Evolutionary conservation across 2,888 invertebrate species (phyloP), one percentile per base, ranked within the genome.

Genomic region (Drepana falcataria): DNA sequence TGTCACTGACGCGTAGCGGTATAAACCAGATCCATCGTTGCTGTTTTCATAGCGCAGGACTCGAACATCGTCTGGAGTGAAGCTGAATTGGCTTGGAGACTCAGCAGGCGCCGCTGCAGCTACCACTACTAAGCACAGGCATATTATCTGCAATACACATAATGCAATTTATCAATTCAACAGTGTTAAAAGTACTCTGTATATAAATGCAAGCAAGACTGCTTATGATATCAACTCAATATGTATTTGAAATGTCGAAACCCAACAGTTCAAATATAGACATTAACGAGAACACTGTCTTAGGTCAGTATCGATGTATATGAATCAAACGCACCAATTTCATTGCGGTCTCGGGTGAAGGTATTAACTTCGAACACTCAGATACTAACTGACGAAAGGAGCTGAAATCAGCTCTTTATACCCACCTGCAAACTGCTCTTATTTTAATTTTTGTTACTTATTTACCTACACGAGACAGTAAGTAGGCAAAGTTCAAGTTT

Each of bases 1-100:
- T 5, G 47, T 57, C 47, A 64, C 81, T 70, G 76, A 91, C 91
- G 65, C 69, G 54, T 68, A 91, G 55, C 59, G 82, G 63, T 85
- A 91, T 5, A 71, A 63, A 49, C 87, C 91, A 35, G 84, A 68
- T 58, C 87, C 90, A 56, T 83, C 81, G 59, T 85, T 86, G 55
- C 89, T 83, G 2, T 76, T 68, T n/a, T 84, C 81, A 49, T 68
- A 83, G 55, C 73, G 71, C 47, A 87, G 52, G 40, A 89, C 67
- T 60, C 85, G 79, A 1, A 83, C 78, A 35, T 79, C 71, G 2
- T 65, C 9, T 53, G 9, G 2, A 44, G 7, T 9, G 9, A 3
- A 9, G 44, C 9, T 21, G 21, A 21, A 21, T 21, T 21, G 21
- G 21, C 21, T 21, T 21, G 21, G 5, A 44, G 44, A 44, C 44